These are phyloP conservation scores for Notechis scutatus DNA, from an alignment of 2,113 vertebrate genomes.

Conservation along the genomic window DNA sequence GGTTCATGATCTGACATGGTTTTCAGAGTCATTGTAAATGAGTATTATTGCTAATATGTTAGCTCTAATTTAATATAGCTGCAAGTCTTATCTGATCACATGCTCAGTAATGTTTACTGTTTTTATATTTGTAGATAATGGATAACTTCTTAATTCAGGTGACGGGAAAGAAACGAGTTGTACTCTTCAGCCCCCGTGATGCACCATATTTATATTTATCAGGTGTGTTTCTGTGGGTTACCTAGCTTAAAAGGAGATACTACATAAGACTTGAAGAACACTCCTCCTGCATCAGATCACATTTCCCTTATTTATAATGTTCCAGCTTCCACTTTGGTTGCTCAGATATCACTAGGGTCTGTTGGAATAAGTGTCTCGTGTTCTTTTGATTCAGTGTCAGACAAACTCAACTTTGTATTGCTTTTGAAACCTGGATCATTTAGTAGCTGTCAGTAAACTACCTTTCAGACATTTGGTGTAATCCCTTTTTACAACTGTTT, in stretches of 20 bases:
- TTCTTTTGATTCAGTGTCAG: not conserved
- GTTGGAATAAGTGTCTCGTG: not conserved
- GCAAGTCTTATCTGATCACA: not conserved
- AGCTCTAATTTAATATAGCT: not conserved
- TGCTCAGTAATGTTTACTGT: not conserved
- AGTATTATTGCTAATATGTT: not conserved
- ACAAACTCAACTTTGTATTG: not conserved
- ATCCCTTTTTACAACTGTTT: not conserved
- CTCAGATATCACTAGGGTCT: not conserved
- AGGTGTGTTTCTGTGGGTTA: conserved; percentile 68
- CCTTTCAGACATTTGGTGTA: not conserved
- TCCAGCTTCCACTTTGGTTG: not conserved
- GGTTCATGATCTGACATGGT: not conserved
- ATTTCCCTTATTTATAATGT: not conserved
- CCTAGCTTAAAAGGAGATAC: not conserved
- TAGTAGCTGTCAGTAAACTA: not conserved
- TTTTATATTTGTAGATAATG: conserved; percentile 81
- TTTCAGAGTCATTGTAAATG: not conserved
- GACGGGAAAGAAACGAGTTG: conserved; percentile 84
- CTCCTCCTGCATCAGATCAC: not conserved
- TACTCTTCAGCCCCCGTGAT: conserved; percentile 88
- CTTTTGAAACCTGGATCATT: not conserved
- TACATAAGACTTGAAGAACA: not conserved
- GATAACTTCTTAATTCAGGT: conserved; percentile 97
- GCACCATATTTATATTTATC: conserved; percentile 88